Evolutionary conservation across 2,888 invertebrate species (phyloP).

Genomic region (Leucophora obtusa): DNA sequence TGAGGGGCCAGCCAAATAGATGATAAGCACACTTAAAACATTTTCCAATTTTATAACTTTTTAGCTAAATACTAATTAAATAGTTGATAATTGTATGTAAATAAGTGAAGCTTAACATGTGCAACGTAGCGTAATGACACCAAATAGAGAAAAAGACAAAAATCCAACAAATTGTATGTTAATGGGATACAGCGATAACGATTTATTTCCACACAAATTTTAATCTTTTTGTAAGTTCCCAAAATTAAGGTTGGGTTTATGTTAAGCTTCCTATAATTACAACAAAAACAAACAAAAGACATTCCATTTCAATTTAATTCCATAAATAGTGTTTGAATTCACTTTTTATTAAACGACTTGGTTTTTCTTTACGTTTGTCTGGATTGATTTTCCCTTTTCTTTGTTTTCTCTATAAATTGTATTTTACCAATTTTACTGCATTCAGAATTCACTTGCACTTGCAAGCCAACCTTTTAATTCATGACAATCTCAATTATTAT

Average conservation of each 20-base stretch:
- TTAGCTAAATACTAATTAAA: slow-evolving; percentile 43
- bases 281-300: not conserved
- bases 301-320: slow-evolving; percentile 13
- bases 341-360: slow-evolving; percentile 9
- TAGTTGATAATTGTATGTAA: slow-evolving; percentile 59
- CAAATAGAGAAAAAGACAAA: slow-evolving; percentile 37
- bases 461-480: slow-evolving; percentile 33
- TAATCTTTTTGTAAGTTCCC: slow-evolving; percentile 4
- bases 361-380: not conserved
- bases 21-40: too few relatives aligned
- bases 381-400: slow-evolving; percentile 41
- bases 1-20: slow-evolving; percentile 12
- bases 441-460: slow-evolving; percentile 45
- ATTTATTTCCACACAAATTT: not conserved
- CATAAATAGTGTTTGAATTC: slow-evolving; percentile 21
- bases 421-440: not conserved
- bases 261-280: not conserved
- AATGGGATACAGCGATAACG: not conserved
- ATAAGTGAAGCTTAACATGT: slow-evolving; percentile 69
- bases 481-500: slow-evolving; percentile 21
- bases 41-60: too few relatives aligned
- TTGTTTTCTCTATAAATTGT: slow-evolving; percentile 18
- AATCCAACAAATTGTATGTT: not conserved
- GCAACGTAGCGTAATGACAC: slow-evolving; percentile 71
- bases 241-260: slow-evolving; percentile 36